Percentiles rank a stretch among this genome's conserved stretches.
phyloP scores from a whole-genome alignment of 2,113 vertebrate species.

The Anthoscopus minutus region DNA sequence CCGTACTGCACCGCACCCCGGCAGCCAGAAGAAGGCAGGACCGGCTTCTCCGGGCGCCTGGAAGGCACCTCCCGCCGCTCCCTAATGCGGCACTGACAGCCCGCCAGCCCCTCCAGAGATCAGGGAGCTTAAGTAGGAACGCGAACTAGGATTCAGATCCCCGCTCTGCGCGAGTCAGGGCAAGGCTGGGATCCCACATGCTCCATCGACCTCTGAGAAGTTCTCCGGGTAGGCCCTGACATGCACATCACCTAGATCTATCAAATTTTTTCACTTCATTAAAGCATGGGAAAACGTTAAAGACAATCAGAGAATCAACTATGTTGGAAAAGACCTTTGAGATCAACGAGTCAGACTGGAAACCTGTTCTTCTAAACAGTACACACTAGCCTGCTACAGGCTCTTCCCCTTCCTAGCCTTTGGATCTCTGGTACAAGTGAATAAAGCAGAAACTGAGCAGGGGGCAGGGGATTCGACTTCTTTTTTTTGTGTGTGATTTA shows the following conservation, averaged over 20 bases:
- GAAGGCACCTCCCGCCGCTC: neutral
- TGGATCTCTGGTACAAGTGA: neutral
- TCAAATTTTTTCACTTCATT: neutral
- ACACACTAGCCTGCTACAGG: rapidly evolving
- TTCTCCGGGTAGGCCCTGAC: neutral
- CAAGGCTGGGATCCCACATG: neutral
- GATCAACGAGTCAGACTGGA: neutral
- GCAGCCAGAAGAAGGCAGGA: neutral
- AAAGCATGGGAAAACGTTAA: neutral
- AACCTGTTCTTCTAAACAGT: neutral
- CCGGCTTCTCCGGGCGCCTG: neutral
- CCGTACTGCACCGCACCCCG: no score
- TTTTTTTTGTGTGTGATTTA: neutral
- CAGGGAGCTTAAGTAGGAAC: neutral
- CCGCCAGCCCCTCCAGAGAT: neutral
- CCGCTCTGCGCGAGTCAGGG: rapidly evolving
- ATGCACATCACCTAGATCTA: neutral
- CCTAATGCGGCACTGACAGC: neutral
- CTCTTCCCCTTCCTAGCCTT: neutral
- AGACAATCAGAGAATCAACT: neutral
- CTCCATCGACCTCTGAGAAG: neutral
- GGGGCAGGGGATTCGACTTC: rapidly evolving
- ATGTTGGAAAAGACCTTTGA: neutral
- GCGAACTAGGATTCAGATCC: rapidly evolving
- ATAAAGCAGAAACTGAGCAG: neutral